phyloP scores from a whole-genome alignment of 2,113 vertebrate genomes.

The Megaptera novaeangliae region DNA sequence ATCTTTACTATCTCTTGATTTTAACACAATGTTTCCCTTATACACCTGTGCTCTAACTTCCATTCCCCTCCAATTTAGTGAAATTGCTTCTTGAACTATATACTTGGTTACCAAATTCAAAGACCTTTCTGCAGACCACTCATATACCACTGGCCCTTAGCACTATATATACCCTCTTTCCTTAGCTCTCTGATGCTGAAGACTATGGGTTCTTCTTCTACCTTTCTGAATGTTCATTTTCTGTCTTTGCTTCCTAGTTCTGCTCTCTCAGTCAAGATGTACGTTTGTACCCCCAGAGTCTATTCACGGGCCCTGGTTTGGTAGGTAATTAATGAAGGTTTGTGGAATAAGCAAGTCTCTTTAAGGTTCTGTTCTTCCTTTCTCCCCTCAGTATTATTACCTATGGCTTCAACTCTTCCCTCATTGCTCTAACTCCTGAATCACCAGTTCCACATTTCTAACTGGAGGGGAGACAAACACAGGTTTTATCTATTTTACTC shows the following conservation, averaged over 20 bases:
- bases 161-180: neutral
- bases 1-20: constrained; percentile 13
- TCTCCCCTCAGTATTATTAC: neutral
- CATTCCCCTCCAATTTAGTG: neutral
- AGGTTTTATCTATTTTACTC: constrained; percentile 29
- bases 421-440: neutral
- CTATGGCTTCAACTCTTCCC: neutral
- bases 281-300: neutral
- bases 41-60: neutral
- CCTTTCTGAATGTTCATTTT: neutral
- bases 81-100: neutral
- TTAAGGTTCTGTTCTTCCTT: neutral
- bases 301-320: neutral
- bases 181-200: neutral
- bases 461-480: constrained; percentile 15
- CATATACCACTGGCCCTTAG: neutral
- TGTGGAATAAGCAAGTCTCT: constrained; percentile 1
- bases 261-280: neutral
- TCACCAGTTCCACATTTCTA: neutral
- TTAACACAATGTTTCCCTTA: neutral
- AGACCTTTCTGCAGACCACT: neutral
- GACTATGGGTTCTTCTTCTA: neutral
- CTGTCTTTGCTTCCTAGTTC: neutral
- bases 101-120: constrained; percentile 5
- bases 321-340: neutral